Evolutionary conservation across 2,888 invertebrate species (phyloP).

Genomic region (Dynastes tityus): DNA sequence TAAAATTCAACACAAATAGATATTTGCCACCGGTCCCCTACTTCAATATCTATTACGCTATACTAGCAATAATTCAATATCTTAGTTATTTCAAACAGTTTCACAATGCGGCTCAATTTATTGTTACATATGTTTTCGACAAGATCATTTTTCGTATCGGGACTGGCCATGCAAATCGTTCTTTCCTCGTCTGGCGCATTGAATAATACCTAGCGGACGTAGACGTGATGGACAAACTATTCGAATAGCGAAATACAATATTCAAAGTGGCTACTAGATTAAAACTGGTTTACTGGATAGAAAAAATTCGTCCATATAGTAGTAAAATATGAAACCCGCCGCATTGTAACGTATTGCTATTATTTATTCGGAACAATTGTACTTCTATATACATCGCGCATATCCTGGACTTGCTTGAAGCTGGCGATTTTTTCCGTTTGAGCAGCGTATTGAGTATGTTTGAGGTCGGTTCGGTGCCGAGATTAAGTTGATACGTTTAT

Average conservation of each 20-base stretch:
- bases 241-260: conserved; percentile 37
- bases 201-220: neutral
- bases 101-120: conserved; percentile 50
- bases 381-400: conserved; percentile 22
- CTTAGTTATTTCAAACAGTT: conserved; percentile 50
- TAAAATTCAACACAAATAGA: conserved; percentile 49
- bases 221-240: conserved; percentile 23
- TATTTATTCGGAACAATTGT: conserved; percentile 54
- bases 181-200: neutral
- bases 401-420: conserved; percentile 10
- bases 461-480: too few relatives aligned
- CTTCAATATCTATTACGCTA: conserved; percentile 46
- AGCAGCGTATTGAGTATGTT: too few relatives aligned
- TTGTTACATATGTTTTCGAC: conserved; percentile 49
- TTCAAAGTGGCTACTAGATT: conserved; percentile 54
- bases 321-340: conserved; percentile 53
- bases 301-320: conserved; percentile 49
- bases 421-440: too few relatives aligned
- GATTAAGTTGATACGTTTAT: neutral
- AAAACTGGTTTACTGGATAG: conserved; percentile 52
- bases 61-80: conserved; percentile 50
- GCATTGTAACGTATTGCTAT: conserved; percentile 38
- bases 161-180: neutral
- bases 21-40: conserved; percentile 41
- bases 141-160: conserved; percentile 31